A percentile compares a stretch with the other conserved stretches of the same genome.
Conservation (phyloP, 2,113 vertebrate species). For the Perca flavescens region DNA sequence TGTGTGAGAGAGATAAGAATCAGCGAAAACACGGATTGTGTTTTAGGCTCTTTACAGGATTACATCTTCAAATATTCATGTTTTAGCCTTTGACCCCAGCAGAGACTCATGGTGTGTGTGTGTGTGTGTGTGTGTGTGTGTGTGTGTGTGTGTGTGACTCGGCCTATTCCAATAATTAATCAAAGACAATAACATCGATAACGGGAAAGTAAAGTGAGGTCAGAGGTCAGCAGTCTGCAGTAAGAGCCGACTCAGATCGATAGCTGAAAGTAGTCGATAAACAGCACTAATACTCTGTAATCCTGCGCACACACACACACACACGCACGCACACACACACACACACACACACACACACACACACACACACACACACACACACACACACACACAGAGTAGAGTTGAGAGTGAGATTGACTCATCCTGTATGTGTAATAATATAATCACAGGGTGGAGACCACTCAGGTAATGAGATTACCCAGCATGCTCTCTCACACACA, state of each 20-base stretch:
- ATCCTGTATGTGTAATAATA: slow-evolving; percentile 5
- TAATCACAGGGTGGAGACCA: slow-evolving; percentile 40
- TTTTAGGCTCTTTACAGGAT: too few species aligned
- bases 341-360: slow-evolving; percentile 4
- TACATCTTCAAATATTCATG: too few species aligned
- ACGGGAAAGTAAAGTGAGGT: not conserved
- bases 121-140: not conserved
- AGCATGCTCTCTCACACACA: not conserved
- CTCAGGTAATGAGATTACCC: slow-evolving; percentile 54
- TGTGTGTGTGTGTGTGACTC: too few species aligned
- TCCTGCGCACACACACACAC: not conserved
- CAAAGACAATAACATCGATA: not conserved
- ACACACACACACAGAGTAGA: not conserved
- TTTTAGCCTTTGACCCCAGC: too few species aligned
- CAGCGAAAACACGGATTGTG: too few species aligned
- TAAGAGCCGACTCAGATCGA: slow-evolving; percentile 14
- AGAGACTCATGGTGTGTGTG: too few species aligned
- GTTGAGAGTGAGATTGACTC: too few species aligned
- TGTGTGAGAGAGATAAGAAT: too few species aligned
- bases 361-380: not conserved
- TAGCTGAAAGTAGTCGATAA: slow-evolving; percentile 36
- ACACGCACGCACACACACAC: slow-evolving; percentile 26
- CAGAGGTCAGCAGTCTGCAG: not conserved
- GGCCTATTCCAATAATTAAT: not conserved
- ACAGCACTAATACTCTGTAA: not conserved